Conservation (phyloP, 2,797 vertebrate genomes). For the Falco biarmicus region DNA sequence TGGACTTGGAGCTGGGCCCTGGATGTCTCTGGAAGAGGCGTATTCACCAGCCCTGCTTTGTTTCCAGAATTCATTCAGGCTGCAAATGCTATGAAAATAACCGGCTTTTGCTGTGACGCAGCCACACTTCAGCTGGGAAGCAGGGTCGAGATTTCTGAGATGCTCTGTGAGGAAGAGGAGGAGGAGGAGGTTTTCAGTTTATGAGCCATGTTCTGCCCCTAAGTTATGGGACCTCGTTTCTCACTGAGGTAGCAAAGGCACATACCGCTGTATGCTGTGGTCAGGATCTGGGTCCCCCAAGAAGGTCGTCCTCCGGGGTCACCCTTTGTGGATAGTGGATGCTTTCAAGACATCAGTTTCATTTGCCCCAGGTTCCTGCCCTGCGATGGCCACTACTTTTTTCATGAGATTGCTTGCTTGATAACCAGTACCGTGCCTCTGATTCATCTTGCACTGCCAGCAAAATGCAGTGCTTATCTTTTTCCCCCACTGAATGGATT, state of each 20-base stretch:
- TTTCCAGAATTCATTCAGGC: conserved; percentile 9
- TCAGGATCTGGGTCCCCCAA: not conserved
- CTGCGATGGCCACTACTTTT: not conserved
- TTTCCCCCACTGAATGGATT: not conserved
- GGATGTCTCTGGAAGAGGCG: not conserved
- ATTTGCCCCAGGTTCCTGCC: not conserved
- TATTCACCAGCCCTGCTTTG: not conserved
- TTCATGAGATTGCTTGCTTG: not conserved
- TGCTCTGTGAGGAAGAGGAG: not conserved
- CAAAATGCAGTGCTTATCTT: not conserved
- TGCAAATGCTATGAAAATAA: conserved; percentile 8
- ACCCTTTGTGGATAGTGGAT: not conserved
- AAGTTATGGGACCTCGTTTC: rapidly evolving
- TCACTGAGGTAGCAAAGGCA: not conserved
- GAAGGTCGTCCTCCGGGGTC: not conserved
- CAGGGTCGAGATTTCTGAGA: not conserved
- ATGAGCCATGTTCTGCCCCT: rapidly evolving
- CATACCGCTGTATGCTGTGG: rapidly evolving
- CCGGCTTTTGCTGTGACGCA: not conserved
- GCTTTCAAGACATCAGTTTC: not conserved
- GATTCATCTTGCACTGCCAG: not conserved
- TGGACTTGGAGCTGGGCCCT: conserved; percentile 19
- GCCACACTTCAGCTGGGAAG: not conserved
- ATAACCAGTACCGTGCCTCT: not conserved
- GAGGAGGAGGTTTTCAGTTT: not conserved